Percentiles rank a stretch among this genome's conserved stretches.
phyloP scores from a whole-genome alignment of 2,113 vertebrate species.

The Antechinus stuartii region DNA sequence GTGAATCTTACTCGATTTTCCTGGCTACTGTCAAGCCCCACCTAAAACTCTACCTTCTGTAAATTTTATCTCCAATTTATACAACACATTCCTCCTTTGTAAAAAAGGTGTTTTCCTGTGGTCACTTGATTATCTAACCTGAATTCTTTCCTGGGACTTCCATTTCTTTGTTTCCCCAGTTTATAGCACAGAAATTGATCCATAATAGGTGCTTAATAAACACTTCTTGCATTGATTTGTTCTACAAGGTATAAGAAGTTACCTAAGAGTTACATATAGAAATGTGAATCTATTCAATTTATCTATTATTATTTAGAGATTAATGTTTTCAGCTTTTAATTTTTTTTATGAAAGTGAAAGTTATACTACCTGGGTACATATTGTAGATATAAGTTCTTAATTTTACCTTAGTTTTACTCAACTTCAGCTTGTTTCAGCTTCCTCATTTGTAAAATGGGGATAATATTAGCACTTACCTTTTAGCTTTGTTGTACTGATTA shows the following conservation, averaged over 20 bases:
- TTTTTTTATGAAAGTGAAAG: conserved; percentile 17
- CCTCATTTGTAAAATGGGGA: not conserved
- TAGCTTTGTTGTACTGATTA: not conserved
- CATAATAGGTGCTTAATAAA: not conserved
- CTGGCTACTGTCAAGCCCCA: not conserved
- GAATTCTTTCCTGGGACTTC: not conserved
- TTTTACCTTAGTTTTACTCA: not conserved
- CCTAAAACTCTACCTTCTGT: not conserved
- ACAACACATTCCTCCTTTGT: not conserved
- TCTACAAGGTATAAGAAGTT: not conserved
- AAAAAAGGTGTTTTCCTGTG: not conserved
- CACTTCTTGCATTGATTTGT: not conserved
- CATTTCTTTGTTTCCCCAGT: not conserved
- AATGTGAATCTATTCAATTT: not conserved
- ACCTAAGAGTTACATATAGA: not conserved
- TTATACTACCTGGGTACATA: not conserved
- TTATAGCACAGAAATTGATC: not conserved
- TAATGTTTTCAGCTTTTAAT: not conserved
- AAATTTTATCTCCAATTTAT: not conserved
- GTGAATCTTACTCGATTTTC: not conserved
- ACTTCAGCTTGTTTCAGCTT: not conserved
- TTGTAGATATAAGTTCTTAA: conserved; percentile 15
- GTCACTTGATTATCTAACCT: not conserved
- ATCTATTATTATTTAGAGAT: not conserved
- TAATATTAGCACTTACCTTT: not conserved